A percentile compares a stretch with the other conserved stretches of the same genome.
Evolutionary conservation across 1,140 invertebrate genomes (phyloP).

Genomic region (Ceratitis capitata): DNA sequence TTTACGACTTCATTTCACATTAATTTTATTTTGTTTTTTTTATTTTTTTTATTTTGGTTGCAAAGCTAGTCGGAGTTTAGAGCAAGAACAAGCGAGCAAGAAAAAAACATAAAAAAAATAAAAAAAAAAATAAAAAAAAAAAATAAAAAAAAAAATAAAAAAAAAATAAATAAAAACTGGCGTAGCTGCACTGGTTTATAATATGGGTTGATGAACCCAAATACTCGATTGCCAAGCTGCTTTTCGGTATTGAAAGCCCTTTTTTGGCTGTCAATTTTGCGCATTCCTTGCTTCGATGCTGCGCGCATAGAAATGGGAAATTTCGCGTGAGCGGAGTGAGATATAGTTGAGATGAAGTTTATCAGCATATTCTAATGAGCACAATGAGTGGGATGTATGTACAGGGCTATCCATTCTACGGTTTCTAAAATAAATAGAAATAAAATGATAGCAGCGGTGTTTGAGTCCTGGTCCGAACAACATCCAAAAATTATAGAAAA

Average conservation of each 20-base stretch:
- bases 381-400: neutral
- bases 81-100: neutral
- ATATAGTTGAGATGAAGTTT: neutral
- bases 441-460: too few species aligned
- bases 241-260: too few species aligned
- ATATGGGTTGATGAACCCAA: conserved; percentile 6
- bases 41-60: neutral
- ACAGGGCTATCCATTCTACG: too few species aligned
- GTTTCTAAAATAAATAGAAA: too few species aligned
- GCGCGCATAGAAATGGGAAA: neutral
- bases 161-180: too few species aligned
- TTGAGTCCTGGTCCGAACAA: too few species aligned
- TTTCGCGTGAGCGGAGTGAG: neutral
- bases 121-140: too few species aligned
- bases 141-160: too few species aligned
- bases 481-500: too few species aligned
- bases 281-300: neutral
- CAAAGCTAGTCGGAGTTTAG: neutral
- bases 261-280: neutral
- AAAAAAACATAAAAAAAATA: too few species aligned
- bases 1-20: conserved; percentile 21
- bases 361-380: neutral
- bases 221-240: conserved; percentile 2
- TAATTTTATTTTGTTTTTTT: conserved; percentile 32
- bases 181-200: too few species aligned